Percentiles rank a stretch among this genome's conserved stretches.
These are phyloP conservation scores for Etheostoma cragini DNA, from an alignment of 2,113 vertebrate species.

Conservation along the genomic window DNA sequence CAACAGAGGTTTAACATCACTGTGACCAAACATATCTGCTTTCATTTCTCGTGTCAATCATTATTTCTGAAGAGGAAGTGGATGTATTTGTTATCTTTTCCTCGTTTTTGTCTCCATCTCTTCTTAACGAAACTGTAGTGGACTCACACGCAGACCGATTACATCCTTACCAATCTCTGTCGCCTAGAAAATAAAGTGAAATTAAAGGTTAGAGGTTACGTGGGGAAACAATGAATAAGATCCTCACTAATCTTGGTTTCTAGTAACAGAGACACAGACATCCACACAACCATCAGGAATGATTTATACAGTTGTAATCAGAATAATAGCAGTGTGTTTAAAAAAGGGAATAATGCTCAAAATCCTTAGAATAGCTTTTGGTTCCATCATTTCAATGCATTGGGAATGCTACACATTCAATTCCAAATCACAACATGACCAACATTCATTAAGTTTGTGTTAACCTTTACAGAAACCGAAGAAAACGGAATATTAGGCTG, in stretches of 20 bases:
- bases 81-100: slow-evolving; percentile 23
- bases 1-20: slow-evolving; percentile 39
- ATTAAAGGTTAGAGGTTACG: background rate
- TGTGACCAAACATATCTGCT: slow-evolving; percentile 45
- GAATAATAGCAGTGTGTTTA: too few species aligned
- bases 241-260: background rate
- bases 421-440: too few species aligned
- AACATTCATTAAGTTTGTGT: too few species aligned
- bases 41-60: slow-evolving; percentile 22
- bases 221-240: background rate
- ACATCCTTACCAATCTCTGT: slow-evolving; percentile 97
- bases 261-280: background rate
- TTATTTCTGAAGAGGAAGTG: slow-evolving; percentile 36
- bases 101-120: background rate
- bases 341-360: too few species aligned
- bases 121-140: slow-evolving; percentile 94
- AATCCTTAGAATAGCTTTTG: too few species aligned
- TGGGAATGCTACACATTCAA: too few species aligned
- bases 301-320: too few species aligned
- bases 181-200: slow-evolving; percentile 80
- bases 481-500: too few species aligned
- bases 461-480: too few species aligned
- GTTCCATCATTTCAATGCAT: too few species aligned
- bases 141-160: slow-evolving; percentile 95
- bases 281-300: background rate